Evolutionary conservation across 30 jellyfish, hydroid and myxozoan genomes (phyloP).

Genomic region (Mastigias papua): DNA sequence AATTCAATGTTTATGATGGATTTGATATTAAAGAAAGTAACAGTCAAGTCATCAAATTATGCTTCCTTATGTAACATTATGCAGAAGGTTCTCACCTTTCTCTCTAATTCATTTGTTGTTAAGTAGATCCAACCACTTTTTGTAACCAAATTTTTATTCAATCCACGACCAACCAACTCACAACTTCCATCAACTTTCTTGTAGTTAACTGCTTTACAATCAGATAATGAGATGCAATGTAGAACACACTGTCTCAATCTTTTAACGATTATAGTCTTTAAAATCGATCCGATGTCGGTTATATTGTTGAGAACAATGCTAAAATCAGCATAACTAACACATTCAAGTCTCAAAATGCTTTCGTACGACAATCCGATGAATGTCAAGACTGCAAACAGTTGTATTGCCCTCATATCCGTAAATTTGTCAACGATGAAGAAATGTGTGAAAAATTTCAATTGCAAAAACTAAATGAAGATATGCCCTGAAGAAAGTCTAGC

Average conservation of each 20-base stretch:
- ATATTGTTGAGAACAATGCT: background rate
- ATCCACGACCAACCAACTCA: slow-evolving; percentile 32
- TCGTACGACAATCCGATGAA: background rate
- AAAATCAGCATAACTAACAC: background rate
- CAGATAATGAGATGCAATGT: slow-evolving; percentile 22
- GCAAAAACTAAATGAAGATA: too few relatives aligned
- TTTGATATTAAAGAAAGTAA: too few relatives aligned
- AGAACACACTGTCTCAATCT: slow-evolving; percentile 33
- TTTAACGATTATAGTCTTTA: slow-evolving; percentile 27
- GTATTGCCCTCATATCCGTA: background rate
- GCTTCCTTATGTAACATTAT: too few relatives aligned
- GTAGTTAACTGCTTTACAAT: slow-evolving; percentile 46
- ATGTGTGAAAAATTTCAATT: too few relatives aligned
- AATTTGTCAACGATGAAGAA: too few relatives aligned
- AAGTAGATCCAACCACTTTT: slow-evolving; percentile 10
- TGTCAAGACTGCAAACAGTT: background rate
- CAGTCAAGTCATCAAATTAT: too few relatives aligned
- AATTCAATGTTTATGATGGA: too few relatives aligned
- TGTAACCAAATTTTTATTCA: background rate
- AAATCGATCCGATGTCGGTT: background rate
- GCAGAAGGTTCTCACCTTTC: background rate
- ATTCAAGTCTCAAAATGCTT: background rate
- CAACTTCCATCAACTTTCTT: slow-evolving; percentile 40
- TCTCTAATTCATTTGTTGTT: background rate
- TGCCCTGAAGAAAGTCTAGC: too few relatives aligned